Evolutionary conservation across 2,888 invertebrate species (phyloP).

Genomic region (Tuberolachnus salignus): DNA sequence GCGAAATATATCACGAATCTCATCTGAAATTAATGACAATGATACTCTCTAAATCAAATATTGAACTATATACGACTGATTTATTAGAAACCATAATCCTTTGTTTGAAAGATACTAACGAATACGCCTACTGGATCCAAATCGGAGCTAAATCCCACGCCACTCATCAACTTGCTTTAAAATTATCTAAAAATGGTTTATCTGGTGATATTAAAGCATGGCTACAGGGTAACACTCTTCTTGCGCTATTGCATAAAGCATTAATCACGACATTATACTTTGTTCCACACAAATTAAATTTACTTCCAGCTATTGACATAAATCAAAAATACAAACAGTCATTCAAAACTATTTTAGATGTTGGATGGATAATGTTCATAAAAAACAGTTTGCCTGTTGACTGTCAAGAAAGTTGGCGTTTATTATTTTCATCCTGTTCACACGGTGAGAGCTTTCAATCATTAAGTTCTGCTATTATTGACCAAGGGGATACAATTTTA

Average conservation of each 20-base stretch:
- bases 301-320: conserved; percentile 34
- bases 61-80: conserved; percentile 38
- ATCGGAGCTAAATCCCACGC: conserved; percentile 22
- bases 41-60: conserved; percentile 29
- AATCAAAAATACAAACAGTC: conserved; percentile 45
- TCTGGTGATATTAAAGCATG: conserved; percentile 11
- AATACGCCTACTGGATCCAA: conserved; percentile 40
- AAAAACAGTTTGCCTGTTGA: conserved; percentile 71
- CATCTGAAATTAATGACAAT: conserved; percentile 20
- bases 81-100: conserved; percentile 39
- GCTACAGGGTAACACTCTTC: conserved; percentile 15
- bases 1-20: conserved; percentile 31
- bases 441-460: conserved; percentile 89
- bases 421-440: conserved; percentile 83
- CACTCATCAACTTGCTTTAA: conserved; percentile 5
- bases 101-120: conserved; percentile 49
- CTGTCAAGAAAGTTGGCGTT: conserved; percentile 80
- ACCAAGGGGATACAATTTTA: conserved; percentile 82
- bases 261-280: conserved; percentile 29
- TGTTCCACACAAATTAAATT: conserved; percentile 39
- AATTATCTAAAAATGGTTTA: conserved; percentile 27
- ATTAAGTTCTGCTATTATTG: conserved; percentile 72
- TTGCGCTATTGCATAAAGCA: conserved; percentile 36
- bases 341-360: conserved; percentile 53
- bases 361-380: conserved; percentile 57